phyloP scores from a whole-genome alignment of 1,140 invertebrate species.

The Trissolcus basalis region DNA sequence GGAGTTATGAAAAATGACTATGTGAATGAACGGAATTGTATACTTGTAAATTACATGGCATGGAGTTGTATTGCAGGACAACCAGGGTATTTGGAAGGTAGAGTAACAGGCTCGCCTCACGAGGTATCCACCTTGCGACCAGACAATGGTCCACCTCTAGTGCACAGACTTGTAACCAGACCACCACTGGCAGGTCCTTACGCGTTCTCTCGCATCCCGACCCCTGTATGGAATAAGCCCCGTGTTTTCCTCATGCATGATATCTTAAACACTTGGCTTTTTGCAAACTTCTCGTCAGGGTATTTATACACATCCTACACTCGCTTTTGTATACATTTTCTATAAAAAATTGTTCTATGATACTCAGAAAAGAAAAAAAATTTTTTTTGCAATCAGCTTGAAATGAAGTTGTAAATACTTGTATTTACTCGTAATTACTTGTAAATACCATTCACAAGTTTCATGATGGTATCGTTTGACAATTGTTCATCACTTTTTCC shows the following conservation, averaged over 20 bases:
- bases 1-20: neutral
- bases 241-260: constrained; percentile 85
- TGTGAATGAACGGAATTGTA: constrained; percentile 16
- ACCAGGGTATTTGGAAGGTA: constrained; percentile 70
- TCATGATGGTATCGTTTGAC: constrained; percentile 37
- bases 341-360: constrained; percentile 48
- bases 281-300: constrained; percentile 87
- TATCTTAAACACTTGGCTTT: constrained; percentile 88
- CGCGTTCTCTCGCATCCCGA: constrained; percentile 90
- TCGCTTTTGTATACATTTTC: constrained; percentile 47
- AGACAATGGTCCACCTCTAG: constrained; percentile 75
- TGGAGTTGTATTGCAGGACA: constrained; percentile 73
- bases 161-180: constrained; percentile 82
- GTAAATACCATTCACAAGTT: no score
- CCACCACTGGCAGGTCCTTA: constrained; percentile 91
- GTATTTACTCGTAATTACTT: no score
- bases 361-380: constrained; percentile 9
- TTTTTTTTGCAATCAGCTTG: no score
- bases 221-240: constrained; percentile 86
- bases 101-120: constrained; percentile 73
- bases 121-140: constrained; percentile 73
- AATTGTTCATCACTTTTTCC: constrained; percentile 45
- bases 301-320: constrained; percentile 73
- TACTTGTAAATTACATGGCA: constrained; percentile 59
- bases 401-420: no score